Evolutionary conservation across 2,888 invertebrate genomes (phyloP).

Genomic region (Volucella inflata): DNA sequence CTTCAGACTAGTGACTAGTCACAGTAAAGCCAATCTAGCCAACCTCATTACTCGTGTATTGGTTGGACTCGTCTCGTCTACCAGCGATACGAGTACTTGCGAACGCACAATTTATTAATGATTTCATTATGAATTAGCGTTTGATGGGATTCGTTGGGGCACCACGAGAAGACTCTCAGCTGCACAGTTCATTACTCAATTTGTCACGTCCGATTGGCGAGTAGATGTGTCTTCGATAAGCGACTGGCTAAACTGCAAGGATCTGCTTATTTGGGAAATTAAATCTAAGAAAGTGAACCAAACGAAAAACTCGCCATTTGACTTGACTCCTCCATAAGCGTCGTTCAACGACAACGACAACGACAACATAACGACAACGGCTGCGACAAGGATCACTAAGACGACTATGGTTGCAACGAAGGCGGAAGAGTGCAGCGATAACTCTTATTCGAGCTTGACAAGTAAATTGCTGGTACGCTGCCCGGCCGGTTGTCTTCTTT

Average conservation of each 20-base stretch:
- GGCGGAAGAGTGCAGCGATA: slow-evolving; percentile 58
- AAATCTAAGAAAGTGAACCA: neutral
- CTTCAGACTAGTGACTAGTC: neutral
- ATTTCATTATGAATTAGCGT: slow-evolving; percentile 74
- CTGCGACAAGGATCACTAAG: no score
- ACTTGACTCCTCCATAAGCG: slow-evolving; percentile 34
- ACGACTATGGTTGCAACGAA: neutral
- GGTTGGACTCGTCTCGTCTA: no score
- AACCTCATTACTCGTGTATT: slow-evolving; percentile 31
- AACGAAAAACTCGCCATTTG: slow-evolving; percentile 18
- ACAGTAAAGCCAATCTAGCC: slow-evolving; percentile 32
- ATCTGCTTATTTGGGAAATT: slow-evolving; percentile 46
- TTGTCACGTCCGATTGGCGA: slow-evolving; percentile 72
- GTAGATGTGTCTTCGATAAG: slow-evolving; percentile 67
- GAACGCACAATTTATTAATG: slow-evolving; percentile 72
- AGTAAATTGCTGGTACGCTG: slow-evolving; percentile 66
- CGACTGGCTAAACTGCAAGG: slow-evolving; percentile 31
- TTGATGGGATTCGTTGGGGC: slow-evolving; percentile 65
- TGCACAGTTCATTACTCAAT: slow-evolving; percentile 72
- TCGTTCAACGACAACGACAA: neutral
- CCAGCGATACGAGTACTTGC: neutral
- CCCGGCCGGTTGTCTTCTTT: slow-evolving; percentile 26
- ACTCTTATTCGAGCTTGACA: slow-evolving; percentile 71
- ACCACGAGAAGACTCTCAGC: slow-evolving; percentile 39
- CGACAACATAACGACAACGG: no score